These are phyloP conservation scores for Machimus rusticus DNA, from an alignment of 2,888 invertebrate genomes.

Conservation along the genomic window DNA sequence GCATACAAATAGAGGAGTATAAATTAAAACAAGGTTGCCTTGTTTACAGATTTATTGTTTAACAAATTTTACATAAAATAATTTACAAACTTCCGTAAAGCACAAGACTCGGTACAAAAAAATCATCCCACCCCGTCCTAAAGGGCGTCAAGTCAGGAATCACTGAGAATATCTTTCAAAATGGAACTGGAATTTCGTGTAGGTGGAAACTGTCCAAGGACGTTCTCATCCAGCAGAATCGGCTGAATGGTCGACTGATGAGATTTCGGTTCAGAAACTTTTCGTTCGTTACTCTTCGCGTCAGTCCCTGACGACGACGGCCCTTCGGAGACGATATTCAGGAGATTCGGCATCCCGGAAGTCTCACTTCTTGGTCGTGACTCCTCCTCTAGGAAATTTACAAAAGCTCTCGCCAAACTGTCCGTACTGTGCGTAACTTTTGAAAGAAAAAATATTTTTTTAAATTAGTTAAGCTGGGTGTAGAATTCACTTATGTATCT, in stretches of 20 bases:
- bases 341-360: slow-evolving; percentile 56
- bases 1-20: neutral
- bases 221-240: slow-evolving; percentile 56
- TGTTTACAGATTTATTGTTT: neutral
- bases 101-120: neutral
- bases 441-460: slow-evolving; percentile 43
- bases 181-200: slow-evolving; percentile 63
- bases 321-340: slow-evolving; percentile 52
- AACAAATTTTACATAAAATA: slow-evolving; percentile 12
- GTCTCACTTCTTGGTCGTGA: slow-evolving; percentile 57
- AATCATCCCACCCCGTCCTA: neutral
- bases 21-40: neutral
- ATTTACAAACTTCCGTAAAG: slow-evolving; percentile 9
- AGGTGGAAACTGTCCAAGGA: slow-evolving; percentile 57
- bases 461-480: neutral
- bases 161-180: slow-evolving; percentile 62
- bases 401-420: slow-evolving; percentile 61
- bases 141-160: slow-evolving; percentile 56
- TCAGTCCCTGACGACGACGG: neutral
- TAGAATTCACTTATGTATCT: neutral
- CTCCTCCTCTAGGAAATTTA: slow-evolving; percentile 62
- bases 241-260: slow-evolving; percentile 51
- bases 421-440: slow-evolving; percentile 54
- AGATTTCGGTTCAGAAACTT: slow-evolving; percentile 43
- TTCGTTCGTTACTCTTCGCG: neutral